Evolutionary conservation across 2,113 vertebrate genomes (phyloP), one percentile per base, ranked within the genome.

Genomic region (Ochotona princeps): DNA sequence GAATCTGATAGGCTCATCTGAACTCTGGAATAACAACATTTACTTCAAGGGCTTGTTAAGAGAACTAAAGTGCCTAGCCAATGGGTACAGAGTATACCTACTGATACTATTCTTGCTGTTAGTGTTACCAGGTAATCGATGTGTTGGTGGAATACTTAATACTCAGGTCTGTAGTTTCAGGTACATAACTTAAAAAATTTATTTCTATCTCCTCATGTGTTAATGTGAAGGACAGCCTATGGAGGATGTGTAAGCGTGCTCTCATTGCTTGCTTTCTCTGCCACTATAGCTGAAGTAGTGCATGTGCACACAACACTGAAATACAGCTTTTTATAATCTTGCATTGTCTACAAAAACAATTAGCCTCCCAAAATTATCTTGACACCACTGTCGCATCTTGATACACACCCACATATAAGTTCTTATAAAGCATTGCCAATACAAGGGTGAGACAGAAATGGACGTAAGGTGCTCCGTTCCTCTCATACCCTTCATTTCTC

Each of bases 1-100:
- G 85, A 90, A n/a, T 92, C 51, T 26, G 72, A 23, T 72, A 88
- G 92, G 35, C 32, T 35, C 51, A 86, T 93, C 28, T 86, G 21
- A 85, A 66, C 61, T 10, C 15, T 78, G 32, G 17, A 72, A 76
- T 67, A 66, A 51, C 23, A 60, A 66, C 49, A 44, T 4, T 28
- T 83, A 28, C 74, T 83, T 89, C 38, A 63, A 67, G 28, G 49
- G 17, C 54, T 78, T 44, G 70, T 72, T 92, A 65, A 26, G 49
- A 72, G 76, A 80, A 72, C 57, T 79, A 75, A 91, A 72, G 5
- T 66, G 7, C 9, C 14, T 49, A 63, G 20, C 12, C 89, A n/a
- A 75, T 26, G 57, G 26, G 17, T 91, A 63, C 54, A 69, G 30
- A 70, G 12, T 61, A 0, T 26, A 89, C n/a, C 12, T 51, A 13